phyloP scores from a whole-genome alignment of 2,797 vertebrate genomes.

The Periophthalmus magnuspinnatus region DNA sequence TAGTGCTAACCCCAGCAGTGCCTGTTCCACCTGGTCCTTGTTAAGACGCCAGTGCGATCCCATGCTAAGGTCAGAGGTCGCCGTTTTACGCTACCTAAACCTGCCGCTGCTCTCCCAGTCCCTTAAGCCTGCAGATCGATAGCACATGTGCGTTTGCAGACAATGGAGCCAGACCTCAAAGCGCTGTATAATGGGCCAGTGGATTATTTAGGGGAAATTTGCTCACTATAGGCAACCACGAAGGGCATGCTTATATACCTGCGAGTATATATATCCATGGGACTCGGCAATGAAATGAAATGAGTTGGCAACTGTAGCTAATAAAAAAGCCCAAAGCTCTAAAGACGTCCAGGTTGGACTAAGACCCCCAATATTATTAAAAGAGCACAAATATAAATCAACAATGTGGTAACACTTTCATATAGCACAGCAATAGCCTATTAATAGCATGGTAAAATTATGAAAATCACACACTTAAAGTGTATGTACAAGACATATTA shows the following conservation, averaged over 20 bases:
- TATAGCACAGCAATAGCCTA: not conserved
- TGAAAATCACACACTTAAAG: no score
- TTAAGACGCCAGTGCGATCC: conserved; percentile 53
- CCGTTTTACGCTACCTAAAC: conserved; percentile 65
- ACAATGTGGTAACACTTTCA: not conserved
- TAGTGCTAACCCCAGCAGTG: conserved; percentile 42
- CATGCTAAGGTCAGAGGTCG: conserved; percentile 50
- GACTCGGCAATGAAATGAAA: not conserved
- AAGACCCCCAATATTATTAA: not conserved
- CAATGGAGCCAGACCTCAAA: conserved; percentile 26
- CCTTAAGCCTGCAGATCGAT: conserved; percentile 56
- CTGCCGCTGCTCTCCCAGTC: conserved; percentile 52
- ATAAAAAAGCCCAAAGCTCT: not conserved
- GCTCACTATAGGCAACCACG: not conserved
- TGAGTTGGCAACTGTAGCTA: not conserved
- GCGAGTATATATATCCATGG: not conserved
- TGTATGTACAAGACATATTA: no score
- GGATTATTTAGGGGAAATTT: conserved; percentile 22
- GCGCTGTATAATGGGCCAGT: conserved; percentile 8
- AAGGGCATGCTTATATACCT: not conserved
- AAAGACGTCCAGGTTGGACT: not conserved
- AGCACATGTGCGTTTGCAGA: conserved; percentile 55
- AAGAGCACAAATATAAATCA: not conserved
- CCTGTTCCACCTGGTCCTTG: conserved; percentile 62
- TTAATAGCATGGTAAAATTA: not conserved